Evolutionary conservation across 2,888 invertebrate genomes (phyloP).

Genomic region (Patella ulyssiponensis): DNA sequence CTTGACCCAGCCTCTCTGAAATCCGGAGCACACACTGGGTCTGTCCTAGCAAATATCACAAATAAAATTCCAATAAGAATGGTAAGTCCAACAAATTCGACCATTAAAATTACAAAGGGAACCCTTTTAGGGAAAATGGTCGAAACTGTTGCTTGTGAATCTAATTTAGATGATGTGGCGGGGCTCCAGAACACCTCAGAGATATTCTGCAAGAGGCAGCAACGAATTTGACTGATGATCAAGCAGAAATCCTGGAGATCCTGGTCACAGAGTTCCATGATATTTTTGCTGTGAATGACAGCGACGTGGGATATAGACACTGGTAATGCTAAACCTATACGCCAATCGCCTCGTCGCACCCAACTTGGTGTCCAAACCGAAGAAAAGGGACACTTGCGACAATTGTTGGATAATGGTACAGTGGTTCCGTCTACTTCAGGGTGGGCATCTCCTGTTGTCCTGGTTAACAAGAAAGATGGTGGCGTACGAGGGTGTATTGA

Average conservation of each 20-base stretch:
- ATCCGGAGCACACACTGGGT: not conserved
- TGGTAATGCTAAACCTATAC: constrained; percentile 23
- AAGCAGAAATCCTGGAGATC: not conserved
- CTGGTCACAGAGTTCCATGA: not conserved
- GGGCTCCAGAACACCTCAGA: not conserved
- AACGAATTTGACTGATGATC: not conserved
- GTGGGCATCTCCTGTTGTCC: constrained; percentile 26
- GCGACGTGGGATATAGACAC: constrained; percentile 18
- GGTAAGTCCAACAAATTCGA: not conserved
- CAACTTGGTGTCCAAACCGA: constrained; percentile 34
- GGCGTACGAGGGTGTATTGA: constrained; percentile 22
- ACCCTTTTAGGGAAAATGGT: not conserved
- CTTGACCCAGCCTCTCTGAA: not conserved
- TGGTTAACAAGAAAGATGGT: constrained; percentile 30
- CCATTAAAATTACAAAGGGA: not conserved
- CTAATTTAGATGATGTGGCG: too few relatives aligned
- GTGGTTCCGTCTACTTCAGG: constrained; percentile 30
- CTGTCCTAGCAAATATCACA: not conserved
- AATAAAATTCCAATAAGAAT: not conserved
- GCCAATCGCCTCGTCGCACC: constrained; percentile 24
- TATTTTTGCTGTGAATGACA: not conserved
- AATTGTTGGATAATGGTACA: constrained; percentile 27
- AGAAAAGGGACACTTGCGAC: constrained; percentile 22
- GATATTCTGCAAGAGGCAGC: not conserved
- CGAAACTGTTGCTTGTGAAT: not conserved